Conservation (phyloP, 1,140 invertebrate genomes). For the Acyrthosiphon pisum region DNA sequence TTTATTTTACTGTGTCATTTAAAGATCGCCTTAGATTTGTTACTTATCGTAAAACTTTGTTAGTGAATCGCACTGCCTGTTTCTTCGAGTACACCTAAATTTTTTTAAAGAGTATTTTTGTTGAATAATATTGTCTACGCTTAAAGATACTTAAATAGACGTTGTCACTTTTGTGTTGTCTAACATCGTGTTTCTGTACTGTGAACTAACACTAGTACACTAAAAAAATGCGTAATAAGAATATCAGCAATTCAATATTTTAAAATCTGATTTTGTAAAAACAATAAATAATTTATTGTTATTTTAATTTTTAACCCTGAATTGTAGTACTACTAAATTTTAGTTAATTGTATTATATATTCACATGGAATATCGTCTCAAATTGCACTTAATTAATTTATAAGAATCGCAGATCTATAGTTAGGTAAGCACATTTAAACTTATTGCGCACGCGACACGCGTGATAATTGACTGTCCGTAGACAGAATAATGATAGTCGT, state of each 20-base stretch:
- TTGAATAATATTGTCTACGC: not conserved
- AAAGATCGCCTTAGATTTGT: not conserved
- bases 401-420: not conserved
- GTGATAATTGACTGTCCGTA: not conserved
- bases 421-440: not conserved
- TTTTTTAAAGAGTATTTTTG: not conserved
- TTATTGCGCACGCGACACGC: not conserved
- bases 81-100: not conserved
- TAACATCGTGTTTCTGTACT: no score
- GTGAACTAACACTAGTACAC: no score
- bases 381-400: not conserved
- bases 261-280: not conserved
- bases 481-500: not conserved
- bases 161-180: not conserved
- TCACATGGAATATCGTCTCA: not conserved
- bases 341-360: no score
- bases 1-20: not conserved
- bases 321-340: no score
- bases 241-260: not conserved
- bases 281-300: not conserved
- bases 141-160: not conserved
- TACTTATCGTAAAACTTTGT: not conserved
- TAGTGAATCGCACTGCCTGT: no score
- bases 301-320: not conserved
- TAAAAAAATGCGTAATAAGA: not conserved